Conservation (phyloP, 1,140 invertebrate species). For the Sitobion miscanthi region DNA sequence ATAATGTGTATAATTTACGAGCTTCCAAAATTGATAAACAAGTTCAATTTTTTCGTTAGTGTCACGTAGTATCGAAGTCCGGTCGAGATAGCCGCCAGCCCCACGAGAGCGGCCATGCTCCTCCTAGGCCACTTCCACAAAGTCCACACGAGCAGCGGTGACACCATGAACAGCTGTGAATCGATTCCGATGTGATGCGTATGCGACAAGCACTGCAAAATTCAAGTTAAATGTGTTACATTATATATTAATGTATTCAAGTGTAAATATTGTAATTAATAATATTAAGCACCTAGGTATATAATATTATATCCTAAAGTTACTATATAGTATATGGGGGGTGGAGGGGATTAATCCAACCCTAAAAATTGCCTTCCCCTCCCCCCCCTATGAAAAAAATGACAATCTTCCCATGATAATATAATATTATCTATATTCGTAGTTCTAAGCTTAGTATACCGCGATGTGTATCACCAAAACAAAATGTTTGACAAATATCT, state of each 20-base stretch:
- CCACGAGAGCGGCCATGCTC: constrained; percentile 66
- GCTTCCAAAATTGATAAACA: constrained; percentile 76
- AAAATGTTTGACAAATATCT: too few relatives aligned
- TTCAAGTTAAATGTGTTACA: background rate
- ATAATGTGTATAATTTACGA: constrained; percentile 66
- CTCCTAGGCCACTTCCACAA: constrained; percentile 71
- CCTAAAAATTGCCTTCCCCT: background rate
- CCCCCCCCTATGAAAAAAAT: too few relatives aligned
- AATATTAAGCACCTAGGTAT: background rate
- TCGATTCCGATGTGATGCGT: constrained; percentile 80
- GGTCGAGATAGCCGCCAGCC: constrained; percentile 69
- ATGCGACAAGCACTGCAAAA: constrained; percentile 71
- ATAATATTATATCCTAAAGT: background rate
- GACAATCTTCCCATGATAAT: too few relatives aligned
- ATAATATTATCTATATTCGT: too few relatives aligned
- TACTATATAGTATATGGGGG: background rate
- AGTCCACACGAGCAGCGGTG: constrained; percentile 72
- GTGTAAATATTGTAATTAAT: background rate
- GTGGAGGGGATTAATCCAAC: background rate
- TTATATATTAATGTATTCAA: background rate
- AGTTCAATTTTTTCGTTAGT: constrained; percentile 70
- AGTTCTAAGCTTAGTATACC: too few relatives aligned
- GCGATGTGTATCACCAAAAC: too few relatives aligned
- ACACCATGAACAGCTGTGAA: constrained; percentile 77
- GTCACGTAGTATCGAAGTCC: constrained; percentile 71